phyloP scores from a whole-genome alignment of 1,140 invertebrate genomes.

The Chionoecetes opilio region DNA sequence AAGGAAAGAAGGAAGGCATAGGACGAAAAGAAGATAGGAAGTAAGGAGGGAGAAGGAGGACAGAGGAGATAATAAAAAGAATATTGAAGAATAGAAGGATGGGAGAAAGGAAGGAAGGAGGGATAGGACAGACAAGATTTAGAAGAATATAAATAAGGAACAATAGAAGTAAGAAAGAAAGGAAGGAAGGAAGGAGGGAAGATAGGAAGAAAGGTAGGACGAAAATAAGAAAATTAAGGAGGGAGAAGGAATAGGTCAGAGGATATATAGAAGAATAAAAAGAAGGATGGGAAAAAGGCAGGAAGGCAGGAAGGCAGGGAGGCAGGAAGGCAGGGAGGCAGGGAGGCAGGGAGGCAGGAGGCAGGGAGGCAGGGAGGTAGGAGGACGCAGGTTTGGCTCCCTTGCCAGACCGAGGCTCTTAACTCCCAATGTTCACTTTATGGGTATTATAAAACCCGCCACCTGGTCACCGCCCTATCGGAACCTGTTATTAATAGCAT shows the following conservation, averaged over 20 bases:
- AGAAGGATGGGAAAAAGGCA: background rate
- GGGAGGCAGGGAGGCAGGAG: too few relatives aligned
- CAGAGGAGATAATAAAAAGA: background rate
- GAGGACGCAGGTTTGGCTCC: background rate
- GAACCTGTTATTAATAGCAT: conserved; percentile 30
- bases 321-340: background rate
- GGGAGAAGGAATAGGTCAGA: background rate
- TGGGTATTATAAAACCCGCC: background rate
- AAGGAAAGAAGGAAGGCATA: background rate
- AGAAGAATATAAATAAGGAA: background rate
- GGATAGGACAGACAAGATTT: background rate
- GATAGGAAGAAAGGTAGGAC: background rate
- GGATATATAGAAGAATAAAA: too few relatives aligned
- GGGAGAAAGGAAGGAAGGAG: background rate
- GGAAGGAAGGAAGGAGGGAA: background rate
- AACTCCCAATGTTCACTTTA: background rate
- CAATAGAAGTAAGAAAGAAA: background rate
- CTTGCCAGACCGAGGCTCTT: background rate
- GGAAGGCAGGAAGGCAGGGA: conserved; percentile 28
- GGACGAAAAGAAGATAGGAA: background rate
- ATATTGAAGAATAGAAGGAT: background rate
- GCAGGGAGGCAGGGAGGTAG: background rate
- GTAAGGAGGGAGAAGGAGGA: background rate
- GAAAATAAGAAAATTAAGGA: background rate
- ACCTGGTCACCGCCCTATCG: conserved; percentile 1